Conservation (phyloP, 2,113 vertebrate genomes). For the Isurus oxyrinchus region DNA sequence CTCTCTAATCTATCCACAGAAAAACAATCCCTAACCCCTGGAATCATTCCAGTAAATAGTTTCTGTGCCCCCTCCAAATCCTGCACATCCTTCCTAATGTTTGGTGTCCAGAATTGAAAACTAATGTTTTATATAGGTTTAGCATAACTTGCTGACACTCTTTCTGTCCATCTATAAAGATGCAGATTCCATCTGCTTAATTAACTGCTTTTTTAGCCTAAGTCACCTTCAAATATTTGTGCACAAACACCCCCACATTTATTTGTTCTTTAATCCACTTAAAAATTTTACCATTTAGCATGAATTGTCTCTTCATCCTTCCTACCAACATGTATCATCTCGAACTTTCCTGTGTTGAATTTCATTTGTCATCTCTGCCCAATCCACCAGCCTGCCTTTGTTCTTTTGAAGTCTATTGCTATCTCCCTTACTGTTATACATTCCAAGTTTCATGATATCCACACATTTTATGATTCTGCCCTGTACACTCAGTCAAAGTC, state of each 20-base stretch:
- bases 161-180: not conserved
- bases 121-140: not conserved
- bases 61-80: not conserved
- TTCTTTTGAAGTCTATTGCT: not conserved
- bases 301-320: not conserved
- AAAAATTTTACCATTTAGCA: not conserved
- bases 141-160: not conserved
- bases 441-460: not conserved
- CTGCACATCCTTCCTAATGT: not conserved
- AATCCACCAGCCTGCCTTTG: not conserved
- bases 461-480: not conserved
- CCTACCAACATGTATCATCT: not conserved
- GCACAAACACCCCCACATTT: not conserved
- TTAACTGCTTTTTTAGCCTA: not conserved
- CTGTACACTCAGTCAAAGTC: not conserved
- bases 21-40: not conserved
- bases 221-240: not conserved
- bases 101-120: not conserved
- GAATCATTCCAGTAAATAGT: not conserved
- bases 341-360: not conserved
- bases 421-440: not conserved
- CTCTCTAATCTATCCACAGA: not conserved
- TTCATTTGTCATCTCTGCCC: not conserved
- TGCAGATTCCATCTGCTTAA: not conserved
- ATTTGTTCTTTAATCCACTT: not conserved